A percentile compares a stretch with the other conserved stretches of the same genome.
Evolutionary conservation across 2,113 vertebrate genomes (phyloP).

Genomic region (Promerops cafer): DNA sequence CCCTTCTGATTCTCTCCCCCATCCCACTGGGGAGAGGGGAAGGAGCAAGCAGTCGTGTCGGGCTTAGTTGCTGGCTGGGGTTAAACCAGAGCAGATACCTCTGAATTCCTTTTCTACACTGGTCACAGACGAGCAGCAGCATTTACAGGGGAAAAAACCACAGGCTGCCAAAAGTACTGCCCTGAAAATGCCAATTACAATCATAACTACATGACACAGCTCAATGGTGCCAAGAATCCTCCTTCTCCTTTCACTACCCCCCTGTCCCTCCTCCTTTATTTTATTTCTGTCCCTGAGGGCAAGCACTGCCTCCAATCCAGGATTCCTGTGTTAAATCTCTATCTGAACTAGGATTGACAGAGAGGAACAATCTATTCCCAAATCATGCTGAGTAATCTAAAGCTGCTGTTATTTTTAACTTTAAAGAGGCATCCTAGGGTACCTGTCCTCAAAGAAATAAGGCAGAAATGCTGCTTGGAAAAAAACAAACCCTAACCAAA

Average conservation of each 20-base stretch:
- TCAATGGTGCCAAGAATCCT: constrained; percentile 16
- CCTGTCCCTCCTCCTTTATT: background rate
- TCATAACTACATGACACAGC: constrained; percentile 40
- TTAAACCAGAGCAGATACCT: background rate
- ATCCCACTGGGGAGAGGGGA: background rate
- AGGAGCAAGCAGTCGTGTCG: background rate
- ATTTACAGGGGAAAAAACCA: background rate
- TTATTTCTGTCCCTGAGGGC: constrained; percentile 1
- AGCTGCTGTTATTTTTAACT: constrained; percentile 45
- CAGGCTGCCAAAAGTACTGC: constrained; percentile 29
- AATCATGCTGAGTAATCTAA: constrained; percentile 24
- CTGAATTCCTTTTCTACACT: background rate
- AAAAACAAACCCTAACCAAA: background rate
- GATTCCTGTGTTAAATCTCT: constrained; percentile 8
- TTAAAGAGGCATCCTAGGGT: background rate
- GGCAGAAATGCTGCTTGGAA: background rate
- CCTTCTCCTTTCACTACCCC: background rate
- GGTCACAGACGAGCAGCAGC: background rate
- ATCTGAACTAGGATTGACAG: background rate
- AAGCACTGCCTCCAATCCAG: background rate
- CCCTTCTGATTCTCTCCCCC: background rate
- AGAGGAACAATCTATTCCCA: background rate
- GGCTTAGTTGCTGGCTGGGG: background rate
- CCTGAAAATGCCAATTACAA: constrained; percentile 61
- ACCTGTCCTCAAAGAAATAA: background rate